Evolutionary conservation across 2,797 vertebrate genomes (phyloP).

Genomic region (Limosa lapponica): DNA sequence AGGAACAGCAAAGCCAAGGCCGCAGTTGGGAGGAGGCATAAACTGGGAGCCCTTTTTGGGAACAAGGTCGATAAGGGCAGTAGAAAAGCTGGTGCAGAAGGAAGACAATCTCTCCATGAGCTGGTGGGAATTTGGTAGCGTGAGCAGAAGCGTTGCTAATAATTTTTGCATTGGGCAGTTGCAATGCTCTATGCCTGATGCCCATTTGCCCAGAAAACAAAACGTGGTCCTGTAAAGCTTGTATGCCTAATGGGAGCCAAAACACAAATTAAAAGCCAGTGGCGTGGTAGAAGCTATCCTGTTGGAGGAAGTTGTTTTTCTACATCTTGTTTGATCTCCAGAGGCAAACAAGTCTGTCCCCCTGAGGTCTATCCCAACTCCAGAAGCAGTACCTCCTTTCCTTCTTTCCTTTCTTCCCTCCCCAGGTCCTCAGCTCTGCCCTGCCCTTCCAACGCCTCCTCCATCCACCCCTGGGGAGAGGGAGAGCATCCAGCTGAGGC

Average conservation of each 20-base stretch:
- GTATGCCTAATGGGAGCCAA: neutral
- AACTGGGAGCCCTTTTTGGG: neutral
- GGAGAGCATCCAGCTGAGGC: neutral
- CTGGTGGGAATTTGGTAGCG: neutral
- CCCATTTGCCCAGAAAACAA: neutral
- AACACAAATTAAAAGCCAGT: neutral
- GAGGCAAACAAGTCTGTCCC: neutral
- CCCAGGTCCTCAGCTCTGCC: neutral
- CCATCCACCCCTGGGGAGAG: too few species aligned
- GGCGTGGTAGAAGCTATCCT: neutral
- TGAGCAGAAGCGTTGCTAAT: accelerated
- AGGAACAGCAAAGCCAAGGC: neutral
- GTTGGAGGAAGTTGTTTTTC: neutral
- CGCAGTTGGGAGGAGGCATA: neutral
- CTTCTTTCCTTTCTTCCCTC: neutral
- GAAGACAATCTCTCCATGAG: neutral
- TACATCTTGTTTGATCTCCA: neutral
- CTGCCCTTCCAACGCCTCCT: neutral
- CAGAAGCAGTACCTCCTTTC: neutral
- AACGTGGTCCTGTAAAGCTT: neutral
- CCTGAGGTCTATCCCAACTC: neutral
- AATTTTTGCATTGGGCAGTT: neutral
- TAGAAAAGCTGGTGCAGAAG: neutral
- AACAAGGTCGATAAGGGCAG: neutral
- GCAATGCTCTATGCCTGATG: neutral